Conservation (phyloP, 2,113 vertebrate species). For the Siniperca chuatsi region DNA sequence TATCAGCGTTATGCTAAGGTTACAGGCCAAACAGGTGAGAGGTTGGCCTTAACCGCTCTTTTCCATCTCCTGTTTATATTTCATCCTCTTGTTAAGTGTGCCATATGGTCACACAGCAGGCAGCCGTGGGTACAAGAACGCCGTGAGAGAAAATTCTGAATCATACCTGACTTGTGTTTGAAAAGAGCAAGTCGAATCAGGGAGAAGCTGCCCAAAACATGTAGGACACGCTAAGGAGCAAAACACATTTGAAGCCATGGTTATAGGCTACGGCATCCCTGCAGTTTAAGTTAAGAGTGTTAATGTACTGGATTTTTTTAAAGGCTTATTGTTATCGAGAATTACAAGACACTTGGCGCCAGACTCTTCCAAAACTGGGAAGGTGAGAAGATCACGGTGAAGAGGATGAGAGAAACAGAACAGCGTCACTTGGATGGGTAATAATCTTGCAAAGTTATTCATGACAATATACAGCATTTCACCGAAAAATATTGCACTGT, state of each 20-base stretch:
- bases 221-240: background rate
- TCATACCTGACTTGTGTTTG: constrained; percentile 53
- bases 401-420: constrained; percentile 23
- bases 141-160: constrained; percentile 58
- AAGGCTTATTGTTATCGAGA: background rate
- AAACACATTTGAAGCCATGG: background rate
- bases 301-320: background rate
- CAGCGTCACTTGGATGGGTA: constrained; percentile 36
- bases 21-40: constrained; percentile 18
- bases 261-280: background rate
- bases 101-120: constrained; percentile 82
- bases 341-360: background rate
- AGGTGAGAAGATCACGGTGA: background rate
- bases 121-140: constrained; percentile 48
- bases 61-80: constrained; percentile 7
- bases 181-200: constrained; percentile 56
- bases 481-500: background rate
- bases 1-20: no score
- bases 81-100: constrained; percentile 34
- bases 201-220: constrained; percentile 23
- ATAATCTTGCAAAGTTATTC: background rate
- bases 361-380: background rate
- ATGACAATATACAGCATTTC: background rate
- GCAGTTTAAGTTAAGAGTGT: background rate
- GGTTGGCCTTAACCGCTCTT: constrained; percentile 4